These are phyloP conservation scores for Platysteira castanea DNA, from an alignment of 2,113 vertebrate genomes.

Conservation along the genomic window DNA sequence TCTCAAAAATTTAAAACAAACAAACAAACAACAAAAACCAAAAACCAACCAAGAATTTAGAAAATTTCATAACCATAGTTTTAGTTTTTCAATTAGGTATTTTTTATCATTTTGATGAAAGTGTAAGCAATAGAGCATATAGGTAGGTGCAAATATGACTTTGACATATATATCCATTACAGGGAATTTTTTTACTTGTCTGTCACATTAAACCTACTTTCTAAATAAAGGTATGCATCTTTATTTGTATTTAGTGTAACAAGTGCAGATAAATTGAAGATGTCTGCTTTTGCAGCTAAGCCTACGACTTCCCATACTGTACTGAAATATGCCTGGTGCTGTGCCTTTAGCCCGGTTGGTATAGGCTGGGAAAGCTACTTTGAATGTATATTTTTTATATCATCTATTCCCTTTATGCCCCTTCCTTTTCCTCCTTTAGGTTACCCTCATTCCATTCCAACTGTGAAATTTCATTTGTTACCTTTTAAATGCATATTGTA, in stretches of 20 bases:
- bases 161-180: neutral
- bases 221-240: neutral
- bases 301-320: neutral
- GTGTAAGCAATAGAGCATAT: neutral
- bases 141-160: neutral
- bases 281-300: neutral
- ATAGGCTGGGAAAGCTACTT: neutral
- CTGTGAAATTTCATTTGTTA: neutral
- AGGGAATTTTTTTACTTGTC: neutral
- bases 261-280: neutral
- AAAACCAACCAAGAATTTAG: neutral
- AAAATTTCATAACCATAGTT: neutral
- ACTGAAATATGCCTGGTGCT: neutral
- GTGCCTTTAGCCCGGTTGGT: neutral
- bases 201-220: neutral
- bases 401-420: neutral
- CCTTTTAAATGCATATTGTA: neutral
- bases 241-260: neutral
- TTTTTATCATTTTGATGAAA: neutral
- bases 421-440: neutral
- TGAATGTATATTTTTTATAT: neutral
- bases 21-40: neutral
- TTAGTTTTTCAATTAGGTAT: neutral
- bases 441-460: neutral
- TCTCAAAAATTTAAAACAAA: neutral